Conservation (phyloP, 2,797 vertebrate species). For the Chrosomus eos region DNA sequence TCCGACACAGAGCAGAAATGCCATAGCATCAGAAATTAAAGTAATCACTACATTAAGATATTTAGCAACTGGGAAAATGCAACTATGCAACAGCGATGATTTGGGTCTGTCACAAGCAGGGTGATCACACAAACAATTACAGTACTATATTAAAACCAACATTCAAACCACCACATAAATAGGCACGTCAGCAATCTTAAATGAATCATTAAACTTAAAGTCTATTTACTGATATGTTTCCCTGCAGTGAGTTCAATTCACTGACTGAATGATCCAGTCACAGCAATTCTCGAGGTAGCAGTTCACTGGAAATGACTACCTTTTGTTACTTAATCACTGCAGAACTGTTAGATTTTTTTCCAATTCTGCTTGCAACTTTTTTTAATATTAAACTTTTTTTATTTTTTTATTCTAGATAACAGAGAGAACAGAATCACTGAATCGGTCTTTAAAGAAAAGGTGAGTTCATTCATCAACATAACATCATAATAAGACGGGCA, state of each 20-base stretch:
- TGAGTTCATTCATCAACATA: slow-evolving; percentile 62
- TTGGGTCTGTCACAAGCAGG: no score
- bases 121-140: no score
- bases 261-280: not conserved
- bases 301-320: not conserved
- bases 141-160: no score
- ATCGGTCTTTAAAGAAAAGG: slow-evolving; percentile 91
- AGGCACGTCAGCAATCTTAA: not conserved
- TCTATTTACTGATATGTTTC: not conserved
- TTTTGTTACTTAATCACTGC: not conserved
- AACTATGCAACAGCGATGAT: no score
- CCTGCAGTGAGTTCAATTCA: not conserved
- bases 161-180: no score
- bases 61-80: no score
- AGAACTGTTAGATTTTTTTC: not conserved
- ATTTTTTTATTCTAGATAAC: slow-evolving; percentile 77
- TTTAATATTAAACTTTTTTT: not conserved
- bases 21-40: no score
- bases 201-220: not conserved
- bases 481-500: not conserved
- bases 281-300: not conserved
- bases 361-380: not conserved
- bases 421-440: slow-evolving; percentile 88
- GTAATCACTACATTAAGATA: no score
- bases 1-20: no score